Evolutionary conservation across 2,797 vertebrate species (phyloP).

Genomic region (Hypotaenidia okinawae): DNA sequence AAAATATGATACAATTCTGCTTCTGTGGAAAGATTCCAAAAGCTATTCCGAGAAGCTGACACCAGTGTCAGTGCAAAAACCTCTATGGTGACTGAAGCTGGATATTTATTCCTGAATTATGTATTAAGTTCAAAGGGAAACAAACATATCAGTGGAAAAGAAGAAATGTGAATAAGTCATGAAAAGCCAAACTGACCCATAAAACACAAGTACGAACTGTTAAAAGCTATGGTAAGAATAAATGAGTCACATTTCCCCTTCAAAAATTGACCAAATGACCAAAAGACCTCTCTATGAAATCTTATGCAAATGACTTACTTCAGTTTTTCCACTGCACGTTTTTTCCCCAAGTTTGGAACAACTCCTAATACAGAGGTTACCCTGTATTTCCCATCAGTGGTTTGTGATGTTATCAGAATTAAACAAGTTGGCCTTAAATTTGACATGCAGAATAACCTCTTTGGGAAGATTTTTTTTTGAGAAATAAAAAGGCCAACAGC

Average conservation of each 20-base stretch:
- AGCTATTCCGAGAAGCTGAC: not conserved
- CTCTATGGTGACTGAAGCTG: not conserved
- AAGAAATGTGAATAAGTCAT: conserved; percentile 3
- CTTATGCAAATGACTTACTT: not conserved
- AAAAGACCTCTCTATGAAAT: not conserved
- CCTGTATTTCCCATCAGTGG: not conserved
- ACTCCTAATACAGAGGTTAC: not conserved
- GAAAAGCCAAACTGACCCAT: not conserved
- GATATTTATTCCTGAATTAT: not conserved
- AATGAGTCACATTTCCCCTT: not conserved
- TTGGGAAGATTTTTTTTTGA: not conserved
- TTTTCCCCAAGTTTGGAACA: not conserved
- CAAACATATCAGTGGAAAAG: not conserved
- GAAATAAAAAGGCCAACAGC: not conserved
- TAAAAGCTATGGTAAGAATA: not conserved
- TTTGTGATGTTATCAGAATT: not conserved
- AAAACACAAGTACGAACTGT: not conserved
- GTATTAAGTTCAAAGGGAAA: conserved; percentile 21
- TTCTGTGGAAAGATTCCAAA: conserved; percentile 2
- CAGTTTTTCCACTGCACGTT: not conserved
- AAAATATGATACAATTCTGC: not conserved
- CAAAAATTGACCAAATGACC: not conserved
- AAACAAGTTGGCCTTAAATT: not conserved
- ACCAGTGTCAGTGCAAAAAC: not conserved
- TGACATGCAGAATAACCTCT: not conserved